These are phyloP conservation scores for Hydriomena furcata DNA, from an alignment of 2,888 invertebrate genomes.

Conservation along the genomic window DNA sequence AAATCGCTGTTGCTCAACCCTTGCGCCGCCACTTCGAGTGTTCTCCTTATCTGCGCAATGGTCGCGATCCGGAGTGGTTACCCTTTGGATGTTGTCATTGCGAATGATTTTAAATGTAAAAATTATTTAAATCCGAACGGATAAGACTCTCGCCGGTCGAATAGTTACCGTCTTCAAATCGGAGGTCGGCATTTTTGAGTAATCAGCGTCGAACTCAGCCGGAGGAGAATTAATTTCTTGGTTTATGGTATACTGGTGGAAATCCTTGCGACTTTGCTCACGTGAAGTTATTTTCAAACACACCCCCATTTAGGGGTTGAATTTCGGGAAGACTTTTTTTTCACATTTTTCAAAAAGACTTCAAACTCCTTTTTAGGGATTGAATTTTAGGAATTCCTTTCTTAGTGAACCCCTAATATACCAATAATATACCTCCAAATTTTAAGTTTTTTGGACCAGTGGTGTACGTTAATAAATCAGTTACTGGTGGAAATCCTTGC, in stretches of 20 bases:
- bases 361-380: too few species aligned
- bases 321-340: too few species aligned
- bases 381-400: too few species aligned
- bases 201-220: slow-evolving; percentile 47
- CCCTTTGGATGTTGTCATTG: slow-evolving; percentile 82
- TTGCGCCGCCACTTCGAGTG: slow-evolving; percentile 51
- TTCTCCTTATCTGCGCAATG: slow-evolving; percentile 80
- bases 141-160: slow-evolving; percentile 72
- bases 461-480: too few species aligned
- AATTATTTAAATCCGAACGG: slow-evolving; percentile 79
- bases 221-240: slow-evolving; percentile 25
- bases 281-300: too few species aligned
- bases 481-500: too few species aligned
- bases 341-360: too few species aligned
- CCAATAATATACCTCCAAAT: too few species aligned
- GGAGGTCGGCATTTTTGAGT: slow-evolving; percentile 66
- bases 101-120: slow-evolving; percentile 84
- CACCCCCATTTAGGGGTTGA: too few species aligned
- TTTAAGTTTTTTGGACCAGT: too few species aligned
- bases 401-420: too few species aligned
- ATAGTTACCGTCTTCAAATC: slow-evolving; percentile 68
- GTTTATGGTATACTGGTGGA: slow-evolving; percentile 29
- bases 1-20: slow-evolving; percentile 10
- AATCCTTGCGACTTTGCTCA: too few species aligned
- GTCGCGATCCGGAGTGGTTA: slow-evolving; percentile 79